Evolutionary conservation across 2,888 invertebrate species (phyloP).

Genomic region (Phoenoteleia sp.): DNA sequence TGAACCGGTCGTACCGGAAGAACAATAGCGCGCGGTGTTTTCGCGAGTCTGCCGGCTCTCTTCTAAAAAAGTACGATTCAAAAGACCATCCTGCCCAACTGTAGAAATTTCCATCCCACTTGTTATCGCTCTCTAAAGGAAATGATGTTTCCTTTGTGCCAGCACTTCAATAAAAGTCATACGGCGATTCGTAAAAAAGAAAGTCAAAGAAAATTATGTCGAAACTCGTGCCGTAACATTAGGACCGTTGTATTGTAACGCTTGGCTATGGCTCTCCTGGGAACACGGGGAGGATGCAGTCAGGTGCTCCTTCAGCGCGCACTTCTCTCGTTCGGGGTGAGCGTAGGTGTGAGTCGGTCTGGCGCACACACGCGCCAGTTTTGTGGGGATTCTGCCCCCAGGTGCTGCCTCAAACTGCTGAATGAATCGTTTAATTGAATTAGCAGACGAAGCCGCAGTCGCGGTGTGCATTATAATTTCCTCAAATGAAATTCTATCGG

Average conservation of each 20-base stretch:
- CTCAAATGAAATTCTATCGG: slow-evolving; percentile 40
- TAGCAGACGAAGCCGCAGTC: slow-evolving; percentile 80
- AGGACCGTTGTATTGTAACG: slow-evolving; percentile 86
- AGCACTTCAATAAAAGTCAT: slow-evolving; percentile 77
- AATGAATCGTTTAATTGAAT: slow-evolving; percentile 85
- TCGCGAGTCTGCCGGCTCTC: slow-evolving; percentile 26
- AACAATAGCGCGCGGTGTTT: slow-evolving; percentile 47
- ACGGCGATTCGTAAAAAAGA: slow-evolving; percentile 72
- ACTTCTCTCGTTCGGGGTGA: slow-evolving; percentile 68
- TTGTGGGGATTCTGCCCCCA: slow-evolving; percentile 83
- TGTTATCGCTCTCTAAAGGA: slow-evolving; percentile 76
- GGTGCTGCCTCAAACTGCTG: slow-evolving; percentile 80
- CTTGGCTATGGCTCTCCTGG: slow-evolving; percentile 83
- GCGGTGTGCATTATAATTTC: slow-evolving; percentile 80
- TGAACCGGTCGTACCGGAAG: slow-evolving; percentile 70
- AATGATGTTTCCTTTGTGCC: slow-evolving; percentile 82
- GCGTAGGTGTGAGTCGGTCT: slow-evolving; percentile 35
- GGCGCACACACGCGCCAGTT: slow-evolving; percentile 72
- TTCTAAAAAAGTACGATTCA: not conserved
- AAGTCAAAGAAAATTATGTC: slow-evolving; percentile 84
- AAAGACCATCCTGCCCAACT: too few species aligned
- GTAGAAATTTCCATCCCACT: slow-evolving; percentile 19
- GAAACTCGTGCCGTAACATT: slow-evolving; percentile 86
- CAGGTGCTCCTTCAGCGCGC: slow-evolving; percentile 80
- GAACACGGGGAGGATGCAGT: slow-evolving; percentile 75